Base-by-base conservation (phyloP, 2,888 invertebrate genomes). In the Molorchus minor region DNA sequence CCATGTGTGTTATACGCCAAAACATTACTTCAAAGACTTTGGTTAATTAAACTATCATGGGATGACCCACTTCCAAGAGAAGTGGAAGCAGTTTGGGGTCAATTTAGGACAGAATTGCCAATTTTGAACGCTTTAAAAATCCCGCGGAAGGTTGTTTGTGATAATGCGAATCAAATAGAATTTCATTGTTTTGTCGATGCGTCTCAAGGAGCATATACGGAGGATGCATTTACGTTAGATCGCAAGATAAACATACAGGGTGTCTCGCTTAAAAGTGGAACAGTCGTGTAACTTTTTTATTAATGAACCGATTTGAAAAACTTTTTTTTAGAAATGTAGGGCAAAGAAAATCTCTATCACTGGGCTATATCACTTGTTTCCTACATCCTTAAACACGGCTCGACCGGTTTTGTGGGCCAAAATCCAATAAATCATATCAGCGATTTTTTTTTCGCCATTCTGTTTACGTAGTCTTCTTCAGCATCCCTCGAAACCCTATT, bases 21-120 rank as follows among this genome's bases (percentile, higher is more conserved):
- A 21, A 33, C 51, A 7, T 20, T 55, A 10, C n/a, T 55, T 7
- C 55, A 55, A 35, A 13, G 10, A 30, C 36, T 55, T 15, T 55
- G 45, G 45, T 5, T 30, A 15, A 30, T 21, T 17, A 55, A 55
- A 30, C 7, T 55, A 19, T 46, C 55, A 2, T 55, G 55, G 55
- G 55, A 46, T 15, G 19, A 43, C 12, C 17, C 43, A 12, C 43
- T 21, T 43, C 21, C 43, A 3, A 21, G 3, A 1, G 21, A 43
- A 5, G 12, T 43, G 10, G 10, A 43, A 8, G 10, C 12, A 38
- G 17, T 17, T 16, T 38, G 38, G 38, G 2, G 2, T 16, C 38
- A 38, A 16, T 43, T 43, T 7, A 2, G 13, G 12, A n/a, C 43
- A 20, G 38, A 12, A 2, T 25, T 25, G 8, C 25, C 4, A 25